phyloP scores from a whole-genome alignment of 2,113 vertebrate species.

The Lagopus leucura region DNA sequence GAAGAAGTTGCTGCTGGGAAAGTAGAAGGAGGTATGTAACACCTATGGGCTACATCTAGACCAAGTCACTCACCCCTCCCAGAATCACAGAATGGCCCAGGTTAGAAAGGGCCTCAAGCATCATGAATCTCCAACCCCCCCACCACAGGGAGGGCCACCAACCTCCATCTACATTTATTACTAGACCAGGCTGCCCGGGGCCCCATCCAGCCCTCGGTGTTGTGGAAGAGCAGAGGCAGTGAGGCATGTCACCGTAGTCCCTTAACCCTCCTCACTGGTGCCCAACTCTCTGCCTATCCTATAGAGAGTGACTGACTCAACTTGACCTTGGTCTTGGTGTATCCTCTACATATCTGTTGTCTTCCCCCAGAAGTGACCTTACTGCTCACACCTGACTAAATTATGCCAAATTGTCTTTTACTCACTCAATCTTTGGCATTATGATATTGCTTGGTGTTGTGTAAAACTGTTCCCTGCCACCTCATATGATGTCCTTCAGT shows the following conservation, averaged over 20 bases:
- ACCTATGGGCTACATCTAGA: background rate
- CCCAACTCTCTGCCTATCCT: background rate
- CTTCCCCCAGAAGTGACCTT: background rate
- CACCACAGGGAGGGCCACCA: too few species aligned
- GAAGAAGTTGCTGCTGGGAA: background rate
- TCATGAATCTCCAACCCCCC: too few species aligned
- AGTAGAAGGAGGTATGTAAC: background rate
- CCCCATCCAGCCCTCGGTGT: background rate
- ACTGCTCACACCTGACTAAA: background rate
- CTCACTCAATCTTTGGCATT: background rate
- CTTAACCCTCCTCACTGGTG: background rate
- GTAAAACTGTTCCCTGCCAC: background rate
- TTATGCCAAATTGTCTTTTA: background rate
- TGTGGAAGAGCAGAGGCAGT: background rate
- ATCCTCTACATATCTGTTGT: background rate
- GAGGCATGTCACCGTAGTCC: rapidly evolving
- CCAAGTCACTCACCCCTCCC: background rate
- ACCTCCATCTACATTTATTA: too few species aligned
- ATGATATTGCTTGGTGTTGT: background rate
- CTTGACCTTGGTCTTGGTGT: background rate
- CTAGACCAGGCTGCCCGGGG: too few species aligned
- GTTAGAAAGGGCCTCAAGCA: too few species aligned
- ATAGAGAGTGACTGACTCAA: background rate
- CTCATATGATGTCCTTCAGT: background rate
- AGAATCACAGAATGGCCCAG: too few species aligned